A percentile compares a stretch with the other conserved stretches of the same genome.
These are phyloP conservation scores for Drosophila orosa DNA, from an alignment of 1,140 invertebrate species.

Conservation along the genomic window DNA sequence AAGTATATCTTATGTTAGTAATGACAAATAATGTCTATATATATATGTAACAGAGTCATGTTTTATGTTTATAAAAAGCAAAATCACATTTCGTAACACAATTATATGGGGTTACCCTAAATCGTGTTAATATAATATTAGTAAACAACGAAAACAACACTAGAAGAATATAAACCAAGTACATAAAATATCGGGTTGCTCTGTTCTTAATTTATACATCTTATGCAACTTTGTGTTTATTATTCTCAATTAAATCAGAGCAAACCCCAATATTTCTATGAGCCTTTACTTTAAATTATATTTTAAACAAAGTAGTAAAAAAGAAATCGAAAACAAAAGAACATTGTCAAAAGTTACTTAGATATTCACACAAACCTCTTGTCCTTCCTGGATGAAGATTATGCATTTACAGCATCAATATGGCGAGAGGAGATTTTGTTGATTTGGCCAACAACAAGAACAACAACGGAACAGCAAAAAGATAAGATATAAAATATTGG, in stretches of 20 bases:
- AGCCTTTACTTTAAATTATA: background rate
- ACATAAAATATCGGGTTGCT: constrained; percentile 1
- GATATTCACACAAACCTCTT: constrained; percentile 88
- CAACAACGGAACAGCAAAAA: constrained; percentile 21
- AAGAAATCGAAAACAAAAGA: background rate
- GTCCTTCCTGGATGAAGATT: constrained; percentile 87
- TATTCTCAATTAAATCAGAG: constrained; percentile 3
- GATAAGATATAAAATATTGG: constrained; percentile 22
- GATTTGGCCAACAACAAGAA: constrained; percentile 29
- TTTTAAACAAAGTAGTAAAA: background rate
- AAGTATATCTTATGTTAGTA: background rate
- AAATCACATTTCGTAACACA: constrained; percentile 11
- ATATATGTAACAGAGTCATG: constrained; percentile 1
- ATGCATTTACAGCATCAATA: constrained; percentile 26
- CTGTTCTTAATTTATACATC: background rate
- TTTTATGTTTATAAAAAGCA: constrained; percentile 15
- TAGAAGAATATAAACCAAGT: constrained; percentile 7
- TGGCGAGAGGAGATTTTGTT: constrained; percentile 23
- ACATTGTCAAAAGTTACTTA: constrained; percentile 6
- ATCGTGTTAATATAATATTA: constrained; percentile 14
- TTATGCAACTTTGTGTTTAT: too few relatives aligned
- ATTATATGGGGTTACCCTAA: background rate
- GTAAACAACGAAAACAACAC: constrained; percentile 11
- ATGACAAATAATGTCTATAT: constrained; percentile 5
- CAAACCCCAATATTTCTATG: background rate